These are phyloP conservation scores for Euzophera pinguis DNA, from an alignment of 2,888 invertebrate genomes.

Conservation along the genomic window DNA sequence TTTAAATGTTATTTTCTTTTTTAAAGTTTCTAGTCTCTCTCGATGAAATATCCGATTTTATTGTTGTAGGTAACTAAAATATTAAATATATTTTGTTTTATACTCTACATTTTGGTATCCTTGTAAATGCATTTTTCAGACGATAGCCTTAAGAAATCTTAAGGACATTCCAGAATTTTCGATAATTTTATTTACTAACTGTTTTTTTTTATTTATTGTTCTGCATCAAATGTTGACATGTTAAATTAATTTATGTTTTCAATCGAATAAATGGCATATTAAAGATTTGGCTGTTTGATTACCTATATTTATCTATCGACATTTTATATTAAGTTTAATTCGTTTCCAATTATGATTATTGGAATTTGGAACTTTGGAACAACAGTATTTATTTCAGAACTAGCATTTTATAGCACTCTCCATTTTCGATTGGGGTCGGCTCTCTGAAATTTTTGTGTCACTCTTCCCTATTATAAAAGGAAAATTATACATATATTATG, in stretches of 20 bases:
- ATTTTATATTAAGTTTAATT: too few relatives aligned
- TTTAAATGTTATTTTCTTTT: constrained; percentile 21
- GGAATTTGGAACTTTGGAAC: too few relatives aligned
- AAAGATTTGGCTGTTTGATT: constrained; percentile 5
- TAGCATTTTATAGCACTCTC: too few relatives aligned
- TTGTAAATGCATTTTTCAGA: neutral
- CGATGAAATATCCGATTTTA: neutral
- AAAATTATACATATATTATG: too few relatives aligned
- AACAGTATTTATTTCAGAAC: too few relatives aligned
- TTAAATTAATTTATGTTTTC: constrained; percentile 44
- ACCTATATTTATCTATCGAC: too few relatives aligned
- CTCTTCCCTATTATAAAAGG: too few relatives aligned
- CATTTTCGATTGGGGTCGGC: too few relatives aligned
- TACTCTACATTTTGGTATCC: constrained; percentile 33
- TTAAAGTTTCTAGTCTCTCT: constrained; percentile 16
- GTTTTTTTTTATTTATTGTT: constrained; percentile 23
- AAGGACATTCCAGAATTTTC: constrained; percentile 43
- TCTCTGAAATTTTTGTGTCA: too few relatives aligned
- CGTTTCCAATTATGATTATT: too few relatives aligned
- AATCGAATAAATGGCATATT: constrained; percentile 37
- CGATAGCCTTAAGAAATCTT: constrained; percentile 32
- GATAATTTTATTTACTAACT: constrained; percentile 26
- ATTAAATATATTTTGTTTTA: constrained; percentile 26
- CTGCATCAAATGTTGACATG: constrained; percentile 39
- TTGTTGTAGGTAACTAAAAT: constrained; percentile 1